phyloP scores from a whole-genome alignment of 1,140 invertebrate genomes.

The Drosophila melanica region DNA sequence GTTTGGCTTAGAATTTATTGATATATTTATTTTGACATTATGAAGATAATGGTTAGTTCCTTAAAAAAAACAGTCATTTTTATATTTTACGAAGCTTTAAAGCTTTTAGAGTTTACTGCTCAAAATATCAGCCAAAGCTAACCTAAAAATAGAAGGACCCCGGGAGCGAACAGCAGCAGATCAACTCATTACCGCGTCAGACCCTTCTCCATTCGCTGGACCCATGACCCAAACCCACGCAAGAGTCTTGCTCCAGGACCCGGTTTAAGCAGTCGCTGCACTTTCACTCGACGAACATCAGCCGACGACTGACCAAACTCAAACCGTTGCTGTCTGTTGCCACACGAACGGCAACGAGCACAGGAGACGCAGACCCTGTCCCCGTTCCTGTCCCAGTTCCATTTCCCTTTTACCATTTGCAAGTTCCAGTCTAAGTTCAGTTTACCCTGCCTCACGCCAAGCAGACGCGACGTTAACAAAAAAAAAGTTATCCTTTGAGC shows the following conservation, averaged over 20 bases:
- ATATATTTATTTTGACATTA: too few relatives aligned
- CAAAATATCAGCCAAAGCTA: constrained; percentile 7
- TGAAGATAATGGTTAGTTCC: too few relatives aligned
- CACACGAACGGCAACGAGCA: constrained; percentile 29
- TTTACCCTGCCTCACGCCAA: constrained; percentile 9
- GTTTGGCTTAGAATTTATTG: too few relatives aligned
- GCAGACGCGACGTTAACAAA: constrained; percentile 62
- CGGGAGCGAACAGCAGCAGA: constrained; percentile 11
- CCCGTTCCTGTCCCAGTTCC: constrained; percentile 19
- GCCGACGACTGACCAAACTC: constrained; percentile 57
- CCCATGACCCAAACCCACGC: neutral
- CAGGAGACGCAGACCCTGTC: constrained; percentile 4
- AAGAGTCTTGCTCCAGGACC: neutral
- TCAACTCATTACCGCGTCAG: constrained; percentile 35
- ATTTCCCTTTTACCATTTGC: constrained; percentile 2
- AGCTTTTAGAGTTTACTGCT: neutral
- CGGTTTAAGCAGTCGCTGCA: constrained; percentile 40
- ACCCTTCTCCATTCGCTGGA: neutral
- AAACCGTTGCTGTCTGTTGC: constrained; percentile 51
- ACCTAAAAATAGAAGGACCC: constrained; percentile 37
- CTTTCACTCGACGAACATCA: constrained; percentile 67
- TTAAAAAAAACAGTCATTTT: too few relatives aligned
- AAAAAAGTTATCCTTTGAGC: constrained; percentile 65
- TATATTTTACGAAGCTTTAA: neutral
- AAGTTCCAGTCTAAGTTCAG: constrained; percentile 29